Conservation (phyloP, 2,113 vertebrate species). For the Silurus asotus region DNA sequence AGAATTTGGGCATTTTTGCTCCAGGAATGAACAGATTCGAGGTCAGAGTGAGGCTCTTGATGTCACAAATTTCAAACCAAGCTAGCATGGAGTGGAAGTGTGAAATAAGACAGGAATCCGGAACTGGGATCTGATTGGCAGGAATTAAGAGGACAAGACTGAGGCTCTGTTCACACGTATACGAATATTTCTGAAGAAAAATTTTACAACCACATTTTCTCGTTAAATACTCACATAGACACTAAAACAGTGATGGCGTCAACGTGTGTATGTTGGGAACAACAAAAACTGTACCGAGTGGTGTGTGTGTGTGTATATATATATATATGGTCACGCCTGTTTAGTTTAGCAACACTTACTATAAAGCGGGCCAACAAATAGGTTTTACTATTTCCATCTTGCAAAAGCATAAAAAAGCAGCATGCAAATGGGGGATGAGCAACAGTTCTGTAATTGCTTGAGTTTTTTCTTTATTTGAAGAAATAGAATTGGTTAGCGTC, state of each 20-base stretch:
- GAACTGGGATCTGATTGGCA: background rate
- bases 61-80: background rate
- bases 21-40: slow-evolving; percentile 20
- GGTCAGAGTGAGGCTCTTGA: background rate
- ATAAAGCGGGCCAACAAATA: background rate
- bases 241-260: background rate
- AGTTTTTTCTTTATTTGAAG: background rate
- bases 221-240: background rate
- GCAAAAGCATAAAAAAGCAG: background rate
- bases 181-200: background rate
- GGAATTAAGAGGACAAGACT: background rate
- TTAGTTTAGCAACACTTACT: background rate
- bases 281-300: too few relatives aligned
- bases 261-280: too few relatives aligned
- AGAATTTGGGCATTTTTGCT: slow-evolving; percentile 23
- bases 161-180: background rate
- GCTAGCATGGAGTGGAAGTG: background rate
- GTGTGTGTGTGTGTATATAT: too few relatives aligned
- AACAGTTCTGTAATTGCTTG: background rate
- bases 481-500: background rate
- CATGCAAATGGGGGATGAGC: background rate
- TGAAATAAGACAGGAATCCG: background rate
- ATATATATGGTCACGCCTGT: too few relatives aligned
- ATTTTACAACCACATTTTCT: too few relatives aligned
- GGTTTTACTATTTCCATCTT: background rate